A percentile compares a stretch with the other conserved stretches of the same genome.
Conservation (phyloP, 2,797 vertebrate genomes). For the Ctenopoma kingsleyae region DNA sequence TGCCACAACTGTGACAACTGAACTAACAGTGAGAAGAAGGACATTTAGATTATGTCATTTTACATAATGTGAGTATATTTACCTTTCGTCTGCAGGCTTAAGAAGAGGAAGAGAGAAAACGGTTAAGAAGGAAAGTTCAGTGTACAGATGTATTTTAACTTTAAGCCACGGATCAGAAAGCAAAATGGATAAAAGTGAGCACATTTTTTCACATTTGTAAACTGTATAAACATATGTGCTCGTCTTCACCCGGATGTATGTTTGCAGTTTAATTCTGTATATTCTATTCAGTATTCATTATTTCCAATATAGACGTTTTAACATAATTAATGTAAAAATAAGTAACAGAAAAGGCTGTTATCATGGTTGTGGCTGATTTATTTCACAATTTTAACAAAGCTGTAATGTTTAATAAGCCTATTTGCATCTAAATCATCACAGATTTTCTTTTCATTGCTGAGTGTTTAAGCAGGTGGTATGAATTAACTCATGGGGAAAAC, state of each 20-base stretch:
- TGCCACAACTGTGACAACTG: conserved; percentile 36
- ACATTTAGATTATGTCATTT: conserved; percentile 30
- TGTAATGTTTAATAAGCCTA: conserved; percentile 18
- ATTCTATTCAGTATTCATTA: background rate
- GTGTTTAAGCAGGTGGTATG: conserved; percentile 39
- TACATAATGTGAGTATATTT: conserved; percentile 40
- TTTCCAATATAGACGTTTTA: background rate
- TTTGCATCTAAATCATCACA: conserved; percentile 50
- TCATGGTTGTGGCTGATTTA: background rate
- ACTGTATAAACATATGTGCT: background rate
- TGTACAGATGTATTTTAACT: background rate
- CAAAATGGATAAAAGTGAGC: background rate
- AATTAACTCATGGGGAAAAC: conserved; percentile 54
- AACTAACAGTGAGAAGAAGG: conserved; percentile 35
- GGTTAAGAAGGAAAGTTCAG: conserved; percentile 18
- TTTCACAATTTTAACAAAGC: conserved; percentile 50
- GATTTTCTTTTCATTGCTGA: conserved; percentile 19
- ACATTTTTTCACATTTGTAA: background rate
- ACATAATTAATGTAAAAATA: background rate
- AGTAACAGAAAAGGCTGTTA: conserved; percentile 1
- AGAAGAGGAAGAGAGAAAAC: conserved; percentile 45
- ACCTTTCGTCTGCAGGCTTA: conserved; percentile 69
- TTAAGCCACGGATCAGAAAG: conserved; percentile 9
- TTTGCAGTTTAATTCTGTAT: no score
- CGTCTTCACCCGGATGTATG: background rate